phyloP scores from a whole-genome alignment of 2,888 invertebrate species.

The Polylopha cassiicola region DNA sequence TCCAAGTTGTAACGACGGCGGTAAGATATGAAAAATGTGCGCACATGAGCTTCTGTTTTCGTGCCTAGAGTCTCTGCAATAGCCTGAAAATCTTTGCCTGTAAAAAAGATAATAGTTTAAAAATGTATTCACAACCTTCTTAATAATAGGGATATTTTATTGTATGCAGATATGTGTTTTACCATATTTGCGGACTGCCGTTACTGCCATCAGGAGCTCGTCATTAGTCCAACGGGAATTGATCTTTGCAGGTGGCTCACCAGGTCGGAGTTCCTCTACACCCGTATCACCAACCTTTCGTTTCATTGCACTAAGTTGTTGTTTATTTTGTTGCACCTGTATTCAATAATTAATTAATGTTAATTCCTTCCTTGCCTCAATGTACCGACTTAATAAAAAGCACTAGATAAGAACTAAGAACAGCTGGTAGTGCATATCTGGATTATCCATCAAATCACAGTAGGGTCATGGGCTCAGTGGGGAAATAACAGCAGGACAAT shows the following conservation, averaged over 20 bases:
- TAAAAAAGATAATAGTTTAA: slow-evolving; percentile 11
- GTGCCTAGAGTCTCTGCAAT: slow-evolving; percentile 97
- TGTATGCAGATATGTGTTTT: no score
- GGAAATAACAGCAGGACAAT: slow-evolving; percentile 20
- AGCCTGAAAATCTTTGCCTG: slow-evolving; percentile 91
- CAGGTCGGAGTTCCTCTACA: slow-evolving; percentile 80
- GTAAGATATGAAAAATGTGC: slow-evolving; percentile 94
- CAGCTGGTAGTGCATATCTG: slow-evolving; percentile 61
- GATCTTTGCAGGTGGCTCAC: slow-evolving; percentile 82
- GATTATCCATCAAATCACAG: slow-evolving; percentile 66
- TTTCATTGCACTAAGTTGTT: slow-evolving; percentile 91
- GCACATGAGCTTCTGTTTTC: slow-evolving; percentile 94
- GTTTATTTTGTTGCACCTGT: slow-evolving; percentile 96
- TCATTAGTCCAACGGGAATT: slow-evolving; percentile 95
- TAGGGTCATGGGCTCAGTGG: slow-evolving; percentile 5
- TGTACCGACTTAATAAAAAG: slow-evolving; percentile 9
- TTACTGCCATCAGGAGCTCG: slow-evolving; percentile 92
- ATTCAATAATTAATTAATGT: slow-evolving; percentile 12
- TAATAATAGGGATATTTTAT: no score
- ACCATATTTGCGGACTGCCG: slow-evolving; percentile 89
- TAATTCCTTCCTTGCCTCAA: slow-evolving; percentile 14
- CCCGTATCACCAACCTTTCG: slow-evolving; percentile 81
- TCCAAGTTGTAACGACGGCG: slow-evolving; percentile 93
- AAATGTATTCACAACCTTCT: no score
- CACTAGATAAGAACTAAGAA: slow-evolving; percentile 22